These are phyloP conservation scores for Acrossocheilus fasciatus DNA, from an alignment of 2,797 vertebrate genomes.

Conservation along the genomic window DNA sequence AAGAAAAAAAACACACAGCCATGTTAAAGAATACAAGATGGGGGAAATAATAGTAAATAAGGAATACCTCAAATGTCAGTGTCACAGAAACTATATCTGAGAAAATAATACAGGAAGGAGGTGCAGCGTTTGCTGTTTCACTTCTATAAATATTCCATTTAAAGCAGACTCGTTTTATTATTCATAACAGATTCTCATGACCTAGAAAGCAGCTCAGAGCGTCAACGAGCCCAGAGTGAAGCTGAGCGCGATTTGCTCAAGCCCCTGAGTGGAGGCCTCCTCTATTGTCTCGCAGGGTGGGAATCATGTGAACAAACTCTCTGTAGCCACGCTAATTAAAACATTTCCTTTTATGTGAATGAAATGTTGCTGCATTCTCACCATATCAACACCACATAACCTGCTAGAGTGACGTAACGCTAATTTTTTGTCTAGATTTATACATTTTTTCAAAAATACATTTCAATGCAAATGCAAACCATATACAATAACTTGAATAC, in stretches of 20 bases:
- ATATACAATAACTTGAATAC: background rate
- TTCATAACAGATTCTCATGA: constrained; percentile 78
- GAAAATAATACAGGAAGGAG: constrained; percentile 30
- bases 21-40: constrained; percentile 11
- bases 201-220: constrained; percentile 69
- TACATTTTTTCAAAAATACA: background rate
- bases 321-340: constrained; percentile 50
- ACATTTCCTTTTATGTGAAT: constrained; percentile 6
- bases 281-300: constrained; percentile 59
- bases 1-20: background rate
- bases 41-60: constrained; percentile 25
- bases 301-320: constrained; percentile 57
- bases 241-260: constrained; percentile 39
- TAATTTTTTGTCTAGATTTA: background rate
- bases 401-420: background rate
- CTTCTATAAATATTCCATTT: constrained; percentile 79
- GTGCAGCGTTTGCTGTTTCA: constrained; percentile 43
- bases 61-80: constrained; percentile 16
- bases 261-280: constrained; percentile 44
- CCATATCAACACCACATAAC: background rate
- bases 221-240: constrained; percentile 42
- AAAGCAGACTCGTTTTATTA: constrained; percentile 76
- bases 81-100: constrained; percentile 38
- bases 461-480: background rate
- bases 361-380: background rate